Conservation (phyloP, 2,888 invertebrate species). For the Xanthia icteritia region DNA sequence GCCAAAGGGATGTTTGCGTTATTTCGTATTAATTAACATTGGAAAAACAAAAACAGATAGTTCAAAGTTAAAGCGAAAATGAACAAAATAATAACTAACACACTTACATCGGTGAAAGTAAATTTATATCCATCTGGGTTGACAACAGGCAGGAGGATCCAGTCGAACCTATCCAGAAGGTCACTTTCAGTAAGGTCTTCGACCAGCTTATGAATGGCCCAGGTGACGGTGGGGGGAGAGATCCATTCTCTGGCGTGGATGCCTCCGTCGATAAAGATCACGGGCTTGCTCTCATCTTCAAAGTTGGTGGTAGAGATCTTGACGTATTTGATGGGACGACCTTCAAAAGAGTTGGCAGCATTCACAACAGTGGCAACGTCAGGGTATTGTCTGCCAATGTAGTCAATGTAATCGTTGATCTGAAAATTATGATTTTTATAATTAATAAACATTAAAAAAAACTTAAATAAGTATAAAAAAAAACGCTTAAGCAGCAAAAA, state of each 20-base stretch:
- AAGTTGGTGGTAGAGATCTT: conserved; percentile 90
- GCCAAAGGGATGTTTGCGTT: not conserved
- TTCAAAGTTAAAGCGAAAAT: not conserved
- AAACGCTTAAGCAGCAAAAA: not conserved
- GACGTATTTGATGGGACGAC: conserved; percentile 89
- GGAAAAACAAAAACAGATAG: conserved; percentile 44
- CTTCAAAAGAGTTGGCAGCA: conserved; percentile 90
- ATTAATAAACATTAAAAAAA: not conserved
- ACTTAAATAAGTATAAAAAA: not conserved
- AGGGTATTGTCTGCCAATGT: conserved; percentile 82
- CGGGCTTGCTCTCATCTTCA: conserved; percentile 86
- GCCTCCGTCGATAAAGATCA: conserved; percentile 91
- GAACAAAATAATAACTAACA: not conserved
- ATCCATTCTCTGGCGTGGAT: conserved; percentile 94
- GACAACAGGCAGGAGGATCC: conserved; percentile 92
- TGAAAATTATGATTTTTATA: conserved; percentile 39
- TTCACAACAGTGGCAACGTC: conserved; percentile 86
- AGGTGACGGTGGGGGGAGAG: conserved; percentile 92
- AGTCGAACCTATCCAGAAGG: conserved; percentile 91
- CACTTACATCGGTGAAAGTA: conserved; percentile 76
- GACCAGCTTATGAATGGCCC: conserved; percentile 92
- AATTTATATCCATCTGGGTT: conserved; percentile 94
- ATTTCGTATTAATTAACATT: not conserved
- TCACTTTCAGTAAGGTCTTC: conserved; percentile 89
- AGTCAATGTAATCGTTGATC: conserved; percentile 82